These are phyloP conservation scores for Takifugu flavidus DNA, from an alignment of 2,113 vertebrate genomes.

Conservation along the genomic window DNA sequence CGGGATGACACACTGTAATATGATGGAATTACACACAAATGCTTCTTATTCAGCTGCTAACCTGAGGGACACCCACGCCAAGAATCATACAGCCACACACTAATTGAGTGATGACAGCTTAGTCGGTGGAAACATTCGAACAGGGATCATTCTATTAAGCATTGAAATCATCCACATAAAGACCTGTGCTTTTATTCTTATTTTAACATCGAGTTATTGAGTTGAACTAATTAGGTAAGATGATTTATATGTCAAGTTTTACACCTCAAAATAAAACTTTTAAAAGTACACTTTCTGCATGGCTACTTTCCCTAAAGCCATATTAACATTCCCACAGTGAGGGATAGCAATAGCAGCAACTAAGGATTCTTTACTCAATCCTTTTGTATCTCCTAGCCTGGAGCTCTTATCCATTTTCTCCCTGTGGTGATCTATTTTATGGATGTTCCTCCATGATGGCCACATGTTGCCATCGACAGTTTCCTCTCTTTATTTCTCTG, in stretches of 20 bases:
- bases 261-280: too few relatives aligned
- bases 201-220: too few relatives aligned
- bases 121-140: conserved; percentile 2
- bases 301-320: conserved; percentile 16
- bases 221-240: too few relatives aligned
- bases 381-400: conserved; percentile 59
- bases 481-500: conserved; percentile 72
- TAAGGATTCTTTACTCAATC: conserved; percentile 52
- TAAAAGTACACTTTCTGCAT: conserved; percentile 5
- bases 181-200: too few relatives aligned
- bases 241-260: too few relatives aligned
- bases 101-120: conserved; percentile 50
- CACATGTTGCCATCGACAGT: conserved; percentile 69
- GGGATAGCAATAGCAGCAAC: conserved; percentile 51
- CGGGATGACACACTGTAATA: conserved; percentile 52
- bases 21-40: conserved; percentile 62
- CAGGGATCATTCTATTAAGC: too few relatives aligned
- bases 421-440: conserved; percentile 74
- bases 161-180: too few relatives aligned
- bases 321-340: conserved; percentile 36
- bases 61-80: conserved; percentile 42
- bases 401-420: conserved; percentile 70
- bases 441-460: conserved; percentile 72
- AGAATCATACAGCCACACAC: conserved; percentile 37
- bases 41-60: conserved; percentile 45